Conservation (phyloP, 2,113 vertebrate species). For the Calidris pygmaea region DNA sequence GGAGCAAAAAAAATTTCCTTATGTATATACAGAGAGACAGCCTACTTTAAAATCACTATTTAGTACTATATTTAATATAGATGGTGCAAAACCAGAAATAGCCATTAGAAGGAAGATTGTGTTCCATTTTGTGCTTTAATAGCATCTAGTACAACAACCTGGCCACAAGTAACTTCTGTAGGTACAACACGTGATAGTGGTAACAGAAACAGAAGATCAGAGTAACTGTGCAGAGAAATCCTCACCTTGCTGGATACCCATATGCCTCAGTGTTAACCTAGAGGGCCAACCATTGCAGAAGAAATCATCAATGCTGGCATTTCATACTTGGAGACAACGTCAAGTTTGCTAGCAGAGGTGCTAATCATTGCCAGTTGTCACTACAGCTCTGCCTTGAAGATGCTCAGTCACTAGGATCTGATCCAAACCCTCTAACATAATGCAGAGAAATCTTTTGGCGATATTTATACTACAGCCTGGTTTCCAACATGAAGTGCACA, state of each 20-base stretch:
- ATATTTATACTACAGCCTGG: background rate
- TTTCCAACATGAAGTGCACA: conserved; percentile 28
- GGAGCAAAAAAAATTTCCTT: background rate
- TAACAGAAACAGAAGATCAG: background rate
- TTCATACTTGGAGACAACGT: background rate
- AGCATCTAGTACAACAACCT: background rate
- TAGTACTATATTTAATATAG: background rate
- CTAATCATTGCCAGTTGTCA: conserved; percentile 65
- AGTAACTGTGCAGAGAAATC: background rate
- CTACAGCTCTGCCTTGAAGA: conserved; percentile 38
- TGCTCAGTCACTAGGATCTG: conserved; percentile 25
- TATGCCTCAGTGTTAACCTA: background rate
- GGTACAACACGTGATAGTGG: background rate
- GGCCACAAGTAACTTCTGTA: background rate
- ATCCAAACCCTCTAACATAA: conserved; percentile 25
- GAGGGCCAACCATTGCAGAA: background rate
- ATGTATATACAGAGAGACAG: background rate
- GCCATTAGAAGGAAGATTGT: background rate
- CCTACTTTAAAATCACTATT: background rate
- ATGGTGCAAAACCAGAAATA: background rate
- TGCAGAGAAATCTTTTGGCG: background rate
- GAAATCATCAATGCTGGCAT: background rate
- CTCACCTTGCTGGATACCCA: background rate
- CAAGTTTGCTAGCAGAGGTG: conserved; percentile 35
- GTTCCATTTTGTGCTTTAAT: background rate